A percentile compares a stretch with the other conserved stretches of the same genome.
These are phyloP conservation scores for Lagothrix lagotricha DNA, from an alignment of 2,797 vertebrate species.

Conservation along the genomic window DNA sequence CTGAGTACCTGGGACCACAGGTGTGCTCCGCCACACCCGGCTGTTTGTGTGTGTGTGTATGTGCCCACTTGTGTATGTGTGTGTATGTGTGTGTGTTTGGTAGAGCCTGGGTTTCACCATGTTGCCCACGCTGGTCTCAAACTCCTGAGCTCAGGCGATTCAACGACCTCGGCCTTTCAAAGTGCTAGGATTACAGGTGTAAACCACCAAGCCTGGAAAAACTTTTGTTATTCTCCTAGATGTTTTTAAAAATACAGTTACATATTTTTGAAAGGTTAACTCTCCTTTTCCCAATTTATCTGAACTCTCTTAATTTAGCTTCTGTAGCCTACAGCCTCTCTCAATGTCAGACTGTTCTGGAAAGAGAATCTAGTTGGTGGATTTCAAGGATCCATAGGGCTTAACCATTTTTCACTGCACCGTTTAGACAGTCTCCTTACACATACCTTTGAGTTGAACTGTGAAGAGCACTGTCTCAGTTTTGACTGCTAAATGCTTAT, in stretches of 20 bases:
- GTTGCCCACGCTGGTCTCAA: background rate
- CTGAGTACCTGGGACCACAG: background rate
- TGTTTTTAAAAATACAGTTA: background rate
- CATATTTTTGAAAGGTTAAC: background rate
- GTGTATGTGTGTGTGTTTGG: background rate
- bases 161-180: background rate
- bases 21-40: background rate
- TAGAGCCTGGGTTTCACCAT: background rate
- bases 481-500: background rate
- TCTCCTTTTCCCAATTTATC: background rate
- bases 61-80: no score
- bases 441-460: background rate
- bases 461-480: background rate
- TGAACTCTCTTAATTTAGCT: background rate
- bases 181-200: background rate
- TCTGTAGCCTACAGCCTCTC: background rate
- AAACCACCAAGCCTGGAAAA: background rate
- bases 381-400: background rate
- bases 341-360: background rate
- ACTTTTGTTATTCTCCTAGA: background rate
- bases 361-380: background rate
- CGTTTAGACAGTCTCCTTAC: background rate
- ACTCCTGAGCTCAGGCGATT: background rate
- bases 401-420: background rate
- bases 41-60: no score